Evolutionary conservation across 1,140 invertebrate genomes (phyloP).

Genomic region (Magallana ariakensis): DNA sequence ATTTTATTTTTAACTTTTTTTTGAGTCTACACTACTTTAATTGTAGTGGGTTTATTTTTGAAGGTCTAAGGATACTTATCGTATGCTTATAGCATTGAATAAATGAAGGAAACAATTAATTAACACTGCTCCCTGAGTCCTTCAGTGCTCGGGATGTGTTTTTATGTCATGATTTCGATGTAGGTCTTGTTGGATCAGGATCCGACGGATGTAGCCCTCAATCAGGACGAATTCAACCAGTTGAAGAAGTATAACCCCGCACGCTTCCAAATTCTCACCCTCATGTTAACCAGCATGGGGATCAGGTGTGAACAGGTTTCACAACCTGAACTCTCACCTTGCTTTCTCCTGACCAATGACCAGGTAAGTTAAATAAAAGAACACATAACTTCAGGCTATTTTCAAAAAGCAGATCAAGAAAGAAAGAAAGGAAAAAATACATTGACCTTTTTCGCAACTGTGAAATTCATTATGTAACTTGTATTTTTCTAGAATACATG

Average conservation of each 20-base stretch:
- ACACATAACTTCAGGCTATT: not conserved
- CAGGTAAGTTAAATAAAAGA: slow-evolving; percentile 61
- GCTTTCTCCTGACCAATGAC: slow-evolving; percentile 64
- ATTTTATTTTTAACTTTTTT: no score
- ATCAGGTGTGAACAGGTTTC: slow-evolving; percentile 83
- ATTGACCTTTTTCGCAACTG: not conserved
- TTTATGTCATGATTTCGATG: not conserved
- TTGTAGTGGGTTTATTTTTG: no score
- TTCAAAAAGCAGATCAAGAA: no score
- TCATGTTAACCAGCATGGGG: slow-evolving; percentile 87
- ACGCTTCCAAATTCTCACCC: slow-evolving; percentile 88
- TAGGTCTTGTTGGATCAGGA: slow-evolving; percentile 83
- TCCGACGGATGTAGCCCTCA: slow-evolving; percentile 81
- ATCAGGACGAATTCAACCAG: slow-evolving; percentile 83
- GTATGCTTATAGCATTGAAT: no score
- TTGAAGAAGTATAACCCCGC: slow-evolving; percentile 83
- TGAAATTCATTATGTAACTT: slow-evolving; percentile 1
- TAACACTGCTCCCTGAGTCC: no score
- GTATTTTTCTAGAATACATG: not conserved
- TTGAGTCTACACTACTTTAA: no score
- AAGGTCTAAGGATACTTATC: no score
- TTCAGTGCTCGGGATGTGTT: no score
- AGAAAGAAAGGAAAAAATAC: no score
- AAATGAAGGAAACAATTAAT: no score
- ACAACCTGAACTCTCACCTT: slow-evolving; percentile 67